phyloP scores from a whole-genome alignment of 1,140 invertebrate species.

The Oscheius sp. region DNA sequence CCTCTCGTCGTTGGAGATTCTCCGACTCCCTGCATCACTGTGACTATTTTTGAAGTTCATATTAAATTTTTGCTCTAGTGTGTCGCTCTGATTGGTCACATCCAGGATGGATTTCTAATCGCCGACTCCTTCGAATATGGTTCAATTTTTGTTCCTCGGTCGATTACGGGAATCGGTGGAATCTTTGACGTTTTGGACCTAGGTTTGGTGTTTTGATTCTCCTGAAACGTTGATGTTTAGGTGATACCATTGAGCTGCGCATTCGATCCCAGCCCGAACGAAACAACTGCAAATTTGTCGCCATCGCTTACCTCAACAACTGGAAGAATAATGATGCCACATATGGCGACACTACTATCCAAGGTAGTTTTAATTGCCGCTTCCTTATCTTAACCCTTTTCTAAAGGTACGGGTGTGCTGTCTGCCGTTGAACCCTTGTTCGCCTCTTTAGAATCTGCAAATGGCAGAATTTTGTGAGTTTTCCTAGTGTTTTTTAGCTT shows the following conservation, averaged over 20 bases:
- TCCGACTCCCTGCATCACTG: neutral
- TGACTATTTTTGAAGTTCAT: neutral
- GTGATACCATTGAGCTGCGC: too few species aligned
- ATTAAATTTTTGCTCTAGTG: neutral
- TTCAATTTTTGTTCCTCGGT: neutral
- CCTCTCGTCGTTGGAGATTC: neutral
- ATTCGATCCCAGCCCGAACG: too few species aligned
- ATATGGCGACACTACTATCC: too few species aligned
- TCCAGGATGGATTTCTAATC: neutral
- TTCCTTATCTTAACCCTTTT: too few species aligned
- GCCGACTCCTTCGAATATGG: neutral
- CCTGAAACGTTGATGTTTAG: neutral
- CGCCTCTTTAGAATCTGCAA: neutral
- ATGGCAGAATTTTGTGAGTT: neutral
- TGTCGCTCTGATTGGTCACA: neutral
- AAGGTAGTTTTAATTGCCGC: too few species aligned
- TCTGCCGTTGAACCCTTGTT: neutral
- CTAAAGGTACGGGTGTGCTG: neutral
- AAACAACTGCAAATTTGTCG: too few species aligned
- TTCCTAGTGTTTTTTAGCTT: too few species aligned
- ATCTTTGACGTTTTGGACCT: neutral
- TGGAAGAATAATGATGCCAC: too few species aligned
- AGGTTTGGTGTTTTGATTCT: neutral
- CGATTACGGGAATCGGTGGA: neutral
- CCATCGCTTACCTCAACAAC: too few species aligned